Percentiles rank a stretch among this genome's conserved stretches.
Evolutionary conservation across 2,888 invertebrate species (phyloP).

Genomic region (Junonia oenone): DNA sequence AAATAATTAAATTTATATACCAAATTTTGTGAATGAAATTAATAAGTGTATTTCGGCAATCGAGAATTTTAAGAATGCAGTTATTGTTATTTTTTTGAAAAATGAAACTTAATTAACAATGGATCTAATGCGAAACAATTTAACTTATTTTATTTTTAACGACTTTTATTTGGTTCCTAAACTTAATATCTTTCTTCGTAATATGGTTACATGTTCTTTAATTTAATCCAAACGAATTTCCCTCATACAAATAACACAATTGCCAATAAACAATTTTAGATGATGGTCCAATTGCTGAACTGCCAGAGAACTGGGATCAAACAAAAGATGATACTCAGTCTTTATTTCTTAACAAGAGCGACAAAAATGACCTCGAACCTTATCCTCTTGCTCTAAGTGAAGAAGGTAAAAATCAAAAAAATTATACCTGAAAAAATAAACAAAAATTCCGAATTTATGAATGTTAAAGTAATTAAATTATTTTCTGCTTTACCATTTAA

Average conservation of each 20-base stretch:
- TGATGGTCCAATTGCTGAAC: constrained; percentile 66
- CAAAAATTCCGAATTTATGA: neutral
- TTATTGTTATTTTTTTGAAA: too few species aligned
- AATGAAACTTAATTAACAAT: too few species aligned
- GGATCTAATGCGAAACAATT: too few species aligned
- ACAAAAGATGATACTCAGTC: constrained; percentile 75
- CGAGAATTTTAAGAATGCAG: too few species aligned
- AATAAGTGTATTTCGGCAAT: neutral
- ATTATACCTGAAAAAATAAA: neutral
- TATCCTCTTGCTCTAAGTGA: constrained; percentile 75
- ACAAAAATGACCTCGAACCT: constrained; percentile 76
- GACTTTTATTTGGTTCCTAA: too few species aligned
- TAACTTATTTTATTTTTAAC: too few species aligned
- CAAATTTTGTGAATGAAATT: neutral
- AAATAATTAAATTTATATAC: too few species aligned
- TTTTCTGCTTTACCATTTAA: neutral
- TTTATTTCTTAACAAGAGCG: constrained; percentile 74
- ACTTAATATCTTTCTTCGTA: too few species aligned
- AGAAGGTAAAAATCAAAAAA: constrained; percentile 53
- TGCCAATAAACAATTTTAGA: constrained; percentile 42
- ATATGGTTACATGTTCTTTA: too few species aligned
- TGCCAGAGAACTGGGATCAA: constrained; percentile 77
- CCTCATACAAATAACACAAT: constrained; percentile 1
- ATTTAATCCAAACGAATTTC: too few species aligned
- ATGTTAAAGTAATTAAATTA: too few species aligned